Percentiles rank a stretch among this genome's conserved stretches.
phyloP scores from a whole-genome alignment of 2,888 invertebrate species.

The Andricus quercusramuli region DNA sequence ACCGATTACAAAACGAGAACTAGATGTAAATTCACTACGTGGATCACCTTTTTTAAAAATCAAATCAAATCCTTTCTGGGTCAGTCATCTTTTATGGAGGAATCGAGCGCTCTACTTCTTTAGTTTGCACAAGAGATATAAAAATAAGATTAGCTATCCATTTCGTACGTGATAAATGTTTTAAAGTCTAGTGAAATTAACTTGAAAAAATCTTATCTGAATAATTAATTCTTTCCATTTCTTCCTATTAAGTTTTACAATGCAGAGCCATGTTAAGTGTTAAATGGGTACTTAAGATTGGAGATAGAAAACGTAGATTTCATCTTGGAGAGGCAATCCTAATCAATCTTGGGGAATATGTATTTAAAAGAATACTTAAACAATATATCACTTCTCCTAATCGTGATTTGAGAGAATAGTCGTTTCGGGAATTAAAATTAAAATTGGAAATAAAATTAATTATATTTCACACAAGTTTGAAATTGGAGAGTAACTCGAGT shows the following conservation, averaged over 20 bases:
- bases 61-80: slow-evolving; percentile 2
- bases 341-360: slow-evolving; percentile 27
- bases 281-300: slow-evolving; percentile 40
- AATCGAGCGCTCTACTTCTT: not conserved
- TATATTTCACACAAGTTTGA: not conserved
- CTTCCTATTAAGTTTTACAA: slow-evolving; percentile 29
- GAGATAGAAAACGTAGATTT: slow-evolving; percentile 31
- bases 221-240: slow-evolving; percentile 18
- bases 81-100: slow-evolving; percentile 11
- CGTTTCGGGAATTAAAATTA: not conserved
- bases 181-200: not conserved
- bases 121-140: not conserved
- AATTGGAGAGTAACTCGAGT: too few relatives aligned
- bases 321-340: slow-evolving; percentile 30
- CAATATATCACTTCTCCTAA: not conserved
- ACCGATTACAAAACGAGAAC: not conserved
- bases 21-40: not conserved
- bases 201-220: slow-evolving; percentile 35
- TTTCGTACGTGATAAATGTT: not conserved
- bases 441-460: not conserved
- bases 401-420: not conserved
- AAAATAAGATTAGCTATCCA: not conserved
- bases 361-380: not conserved
- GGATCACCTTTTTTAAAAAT: slow-evolving; percentile 3
- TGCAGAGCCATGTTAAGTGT: slow-evolving; percentile 38